Percentiles rank a stretch among this genome's conserved stretches.
Conservation (phyloP, 2,113 vertebrate species). For the Arvicanthis niloticus region DNA sequence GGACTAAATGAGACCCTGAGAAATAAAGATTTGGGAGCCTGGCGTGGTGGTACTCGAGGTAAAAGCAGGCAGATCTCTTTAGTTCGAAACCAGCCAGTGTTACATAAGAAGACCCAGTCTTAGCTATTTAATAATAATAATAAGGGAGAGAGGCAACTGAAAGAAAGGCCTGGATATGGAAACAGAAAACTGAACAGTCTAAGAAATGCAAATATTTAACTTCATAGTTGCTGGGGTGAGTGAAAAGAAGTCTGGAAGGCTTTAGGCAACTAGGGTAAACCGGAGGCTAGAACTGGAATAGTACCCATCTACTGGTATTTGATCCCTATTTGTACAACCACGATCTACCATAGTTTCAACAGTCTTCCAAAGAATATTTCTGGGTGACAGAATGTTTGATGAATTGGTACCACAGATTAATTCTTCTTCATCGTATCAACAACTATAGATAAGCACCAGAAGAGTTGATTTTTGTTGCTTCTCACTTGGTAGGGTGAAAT, state of each 20-base stretch:
- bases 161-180: neutral
- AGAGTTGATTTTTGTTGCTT: constrained; percentile 37
- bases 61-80: too few species aligned
- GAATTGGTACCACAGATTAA: neutral
- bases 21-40: neutral
- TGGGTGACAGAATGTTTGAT: constrained; percentile 32
- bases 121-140: neutral
- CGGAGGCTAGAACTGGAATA: neutral
- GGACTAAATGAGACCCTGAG: neutral
- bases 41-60: neutral
- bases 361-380: constrained; percentile 26
- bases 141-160: neutral
- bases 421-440: constrained; percentile 1
- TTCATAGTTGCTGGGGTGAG: neutral
- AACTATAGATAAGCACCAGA: neutral
- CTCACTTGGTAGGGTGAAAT: constrained; percentile 2
- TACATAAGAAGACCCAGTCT: neutral
- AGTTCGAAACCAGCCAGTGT: neutral
- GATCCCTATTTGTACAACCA: neutral
- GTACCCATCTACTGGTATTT: neutral
- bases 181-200: neutral
- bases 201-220: constrained; percentile 19
- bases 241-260: neutral
- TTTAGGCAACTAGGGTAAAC: neutral
- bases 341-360: neutral